Evolutionary conservation across 35 echinoderm and acorn worm genomes (phyloP).

Genomic region (Heliocidaris erythrogramma): DNA sequence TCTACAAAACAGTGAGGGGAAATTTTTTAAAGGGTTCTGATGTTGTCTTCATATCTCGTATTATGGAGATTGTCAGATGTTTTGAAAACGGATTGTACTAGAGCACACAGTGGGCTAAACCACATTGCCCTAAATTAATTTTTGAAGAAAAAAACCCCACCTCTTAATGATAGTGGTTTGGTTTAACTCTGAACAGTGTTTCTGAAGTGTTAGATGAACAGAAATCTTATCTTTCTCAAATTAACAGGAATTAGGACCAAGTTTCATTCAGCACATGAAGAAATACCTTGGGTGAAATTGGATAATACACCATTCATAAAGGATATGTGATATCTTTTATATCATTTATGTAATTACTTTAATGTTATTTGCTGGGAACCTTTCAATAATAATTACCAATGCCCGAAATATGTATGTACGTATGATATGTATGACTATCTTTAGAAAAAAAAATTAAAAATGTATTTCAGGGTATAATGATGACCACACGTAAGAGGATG

Average conservation of each 20-base stretch:
- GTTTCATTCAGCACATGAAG: no score
- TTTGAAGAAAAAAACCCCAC: no score
- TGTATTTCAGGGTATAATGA: conserved; percentile 71
- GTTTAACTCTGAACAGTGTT: no score
- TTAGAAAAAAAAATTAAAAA: not conserved
- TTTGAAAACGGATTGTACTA: not conserved
- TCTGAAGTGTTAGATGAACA: no score
- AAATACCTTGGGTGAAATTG: no score
- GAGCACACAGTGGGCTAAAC: no score
- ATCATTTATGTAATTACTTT: not conserved
- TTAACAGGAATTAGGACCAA: no score
- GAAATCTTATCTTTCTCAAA: no score
- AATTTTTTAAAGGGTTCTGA: not conserved
- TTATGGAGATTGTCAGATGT: not conserved
- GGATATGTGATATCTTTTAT: not conserved
- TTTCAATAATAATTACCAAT: no score
- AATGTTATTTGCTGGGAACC: no score
- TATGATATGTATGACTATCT: not conserved
- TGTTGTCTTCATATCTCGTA: not conserved
- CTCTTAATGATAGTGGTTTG: no score
- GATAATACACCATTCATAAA: not conserved
- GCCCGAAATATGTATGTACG: not conserved
- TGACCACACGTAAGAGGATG: conserved; percentile 91
- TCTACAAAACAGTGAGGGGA: not conserved
- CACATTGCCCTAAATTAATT: no score